Evolutionary conservation across 1,140 invertebrate species (phyloP).

Genomic region (Aleiodes sp.): DNA sequence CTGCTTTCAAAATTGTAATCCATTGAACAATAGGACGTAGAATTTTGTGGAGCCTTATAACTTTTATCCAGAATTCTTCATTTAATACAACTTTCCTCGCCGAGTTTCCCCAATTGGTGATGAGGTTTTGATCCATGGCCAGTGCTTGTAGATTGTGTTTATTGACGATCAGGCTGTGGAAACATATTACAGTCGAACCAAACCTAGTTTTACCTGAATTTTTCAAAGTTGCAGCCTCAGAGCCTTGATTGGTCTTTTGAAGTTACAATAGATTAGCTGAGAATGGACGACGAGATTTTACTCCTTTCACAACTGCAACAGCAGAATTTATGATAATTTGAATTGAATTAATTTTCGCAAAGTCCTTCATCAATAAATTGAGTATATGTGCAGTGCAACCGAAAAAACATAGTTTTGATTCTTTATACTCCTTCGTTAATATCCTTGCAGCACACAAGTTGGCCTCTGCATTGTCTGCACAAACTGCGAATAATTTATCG

Average conservation of each 20-base stretch:
- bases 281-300: conserved; percentile 27
- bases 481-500: background rate
- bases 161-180: conserved; percentile 32
- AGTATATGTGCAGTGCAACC: conserved; percentile 27
- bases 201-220: conserved; percentile 37
- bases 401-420: background rate
- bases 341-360: background rate
- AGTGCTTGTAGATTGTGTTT: conserved; percentile 34
- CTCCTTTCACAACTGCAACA: conserved; percentile 31
- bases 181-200: conserved; percentile 26
- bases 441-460: background rate
- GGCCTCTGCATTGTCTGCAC: background rate
- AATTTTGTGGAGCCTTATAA: conserved; percentile 23
- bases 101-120: background rate
- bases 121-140: conserved; percentile 25
- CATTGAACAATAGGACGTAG: conserved; percentile 30
- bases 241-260: conserved; percentile 26
- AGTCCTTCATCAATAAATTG: conserved; percentile 34
- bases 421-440: background rate
- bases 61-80: conserved; percentile 31
- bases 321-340: conserved; percentile 3
- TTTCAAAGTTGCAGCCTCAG: conserved; percentile 30
- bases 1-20: conserved; percentile 30
- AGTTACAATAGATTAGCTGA: conserved; percentile 24
- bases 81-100: conserved; percentile 31